A percentile compares a stretch with the other conserved stretches of the same genome.
phyloP scores from a whole-genome alignment of 1,140 invertebrate species.

The Zaprionus nigranus region DNA sequence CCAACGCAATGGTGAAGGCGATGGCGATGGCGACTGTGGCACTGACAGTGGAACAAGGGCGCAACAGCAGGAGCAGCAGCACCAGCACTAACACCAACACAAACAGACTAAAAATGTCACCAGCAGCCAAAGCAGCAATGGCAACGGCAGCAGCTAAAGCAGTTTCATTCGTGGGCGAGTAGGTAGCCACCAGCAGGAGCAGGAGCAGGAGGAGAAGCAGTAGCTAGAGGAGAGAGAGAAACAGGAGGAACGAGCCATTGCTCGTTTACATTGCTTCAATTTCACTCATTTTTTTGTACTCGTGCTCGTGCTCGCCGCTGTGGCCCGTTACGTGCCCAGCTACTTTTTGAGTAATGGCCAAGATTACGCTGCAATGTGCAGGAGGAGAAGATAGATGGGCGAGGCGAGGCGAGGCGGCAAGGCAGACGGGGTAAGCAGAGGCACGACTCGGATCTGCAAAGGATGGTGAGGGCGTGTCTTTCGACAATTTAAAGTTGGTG shows the following conservation, averaged over 20 bases:
- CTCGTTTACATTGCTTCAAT: slow-evolving; percentile 51
- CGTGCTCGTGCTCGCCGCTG: slow-evolving; percentile 8
- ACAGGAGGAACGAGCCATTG: slow-evolving; percentile 7
- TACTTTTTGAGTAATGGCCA: slow-evolving; percentile 80
- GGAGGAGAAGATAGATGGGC: slow-evolving; percentile 34
- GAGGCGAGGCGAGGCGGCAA: neutral
- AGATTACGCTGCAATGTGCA: slow-evolving; percentile 71
- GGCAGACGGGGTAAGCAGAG: neutral
- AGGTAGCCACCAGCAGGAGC: slow-evolving; percentile 39
- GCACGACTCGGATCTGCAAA: neutral
- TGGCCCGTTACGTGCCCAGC: slow-evolving; percentile 64
- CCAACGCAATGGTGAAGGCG: slow-evolving; percentile 30
- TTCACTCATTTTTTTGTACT: slow-evolving; percentile 27
- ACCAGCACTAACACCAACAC: slow-evolving; percentile 44
- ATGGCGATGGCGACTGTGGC: slow-evolving; percentile 13
- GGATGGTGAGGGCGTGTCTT: slow-evolving; percentile 46
- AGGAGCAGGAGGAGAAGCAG: slow-evolving; percentile 6
- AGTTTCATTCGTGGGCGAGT: slow-evolving; percentile 20
- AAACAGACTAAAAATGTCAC: slow-evolving; percentile 69
- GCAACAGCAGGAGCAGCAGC: slow-evolving; percentile 10
- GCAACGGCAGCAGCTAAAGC: slow-evolving; percentile 23
- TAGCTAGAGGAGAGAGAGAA: neutral
- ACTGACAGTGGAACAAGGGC: slow-evolving; percentile 57
- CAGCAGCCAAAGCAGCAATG: slow-evolving; percentile 45
- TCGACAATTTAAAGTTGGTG: slow-evolving; percentile 78